Conservation (phyloP, 2,888 invertebrate species). For the Parthenolecanium corni region DNA sequence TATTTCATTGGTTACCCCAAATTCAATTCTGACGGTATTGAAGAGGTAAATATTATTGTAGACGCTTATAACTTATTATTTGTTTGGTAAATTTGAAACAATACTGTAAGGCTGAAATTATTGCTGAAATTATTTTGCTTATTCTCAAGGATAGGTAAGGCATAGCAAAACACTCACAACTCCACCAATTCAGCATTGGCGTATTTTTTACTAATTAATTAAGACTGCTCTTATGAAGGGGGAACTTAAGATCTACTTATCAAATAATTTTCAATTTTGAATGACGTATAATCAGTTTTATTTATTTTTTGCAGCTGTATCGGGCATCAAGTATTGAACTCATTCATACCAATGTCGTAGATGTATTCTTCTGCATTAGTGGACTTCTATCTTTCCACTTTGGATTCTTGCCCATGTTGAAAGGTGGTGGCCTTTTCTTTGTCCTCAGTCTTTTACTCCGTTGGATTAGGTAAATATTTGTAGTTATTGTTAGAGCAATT, state of each 20-base stretch:
- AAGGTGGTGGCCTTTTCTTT: conserved; percentile 15
- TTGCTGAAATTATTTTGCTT: not conserved
- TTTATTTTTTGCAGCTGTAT: conserved; percentile 8
- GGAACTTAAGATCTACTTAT: no score
- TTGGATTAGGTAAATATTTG: conserved; percentile 17
- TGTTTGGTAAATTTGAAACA: not conserved
- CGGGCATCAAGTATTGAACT: conserved; percentile 25
- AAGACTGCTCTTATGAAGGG: no score
- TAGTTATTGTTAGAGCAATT: not conserved
- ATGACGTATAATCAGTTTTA: no score
- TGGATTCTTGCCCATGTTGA: conserved; percentile 15
- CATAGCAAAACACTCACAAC: no score
- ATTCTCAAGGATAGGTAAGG: not conserved
- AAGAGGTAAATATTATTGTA: conserved; percentile 17
- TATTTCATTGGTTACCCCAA: conserved; percentile 19
- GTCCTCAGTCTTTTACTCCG: conserved; percentile 8
- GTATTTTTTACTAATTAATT: no score
- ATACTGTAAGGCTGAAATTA: not conserved
- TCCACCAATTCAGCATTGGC: no score
- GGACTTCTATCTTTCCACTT: conserved; percentile 35
- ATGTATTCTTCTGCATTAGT: conserved; percentile 35
- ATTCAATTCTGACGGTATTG: conserved; percentile 4
- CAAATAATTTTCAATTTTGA: no score
- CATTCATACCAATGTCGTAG: conserved; percentile 33
- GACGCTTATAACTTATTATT: no score